Conservation (phyloP, 2,113 vertebrate genomes). For the Bubo bubo region DNA sequence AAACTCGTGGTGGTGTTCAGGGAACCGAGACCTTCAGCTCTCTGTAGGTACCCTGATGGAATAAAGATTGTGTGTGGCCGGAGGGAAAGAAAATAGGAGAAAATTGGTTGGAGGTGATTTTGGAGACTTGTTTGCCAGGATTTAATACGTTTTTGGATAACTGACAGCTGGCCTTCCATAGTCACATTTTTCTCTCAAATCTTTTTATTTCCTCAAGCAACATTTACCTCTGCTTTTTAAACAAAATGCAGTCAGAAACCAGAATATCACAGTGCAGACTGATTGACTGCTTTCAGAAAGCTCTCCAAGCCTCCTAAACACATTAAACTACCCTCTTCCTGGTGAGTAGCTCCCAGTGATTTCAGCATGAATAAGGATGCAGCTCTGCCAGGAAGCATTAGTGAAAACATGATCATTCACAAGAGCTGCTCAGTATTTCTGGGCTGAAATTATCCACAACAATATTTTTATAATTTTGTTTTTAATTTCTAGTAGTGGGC, state of each 20-base stretch:
- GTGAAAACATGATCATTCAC: not conserved
- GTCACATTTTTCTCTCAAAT: not conserved
- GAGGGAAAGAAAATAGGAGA: not conserved
- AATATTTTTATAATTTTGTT: not conserved
- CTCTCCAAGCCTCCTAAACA: constrained; percentile 18
- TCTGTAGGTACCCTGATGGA: not conserved
- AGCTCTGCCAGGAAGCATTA: constrained; percentile 29
- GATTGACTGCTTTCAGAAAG: constrained; percentile 46
- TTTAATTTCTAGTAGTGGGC: constrained; percentile 11
- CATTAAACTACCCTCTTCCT: not conserved
- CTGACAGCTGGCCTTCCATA: not conserved
- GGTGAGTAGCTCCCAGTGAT: not conserved
- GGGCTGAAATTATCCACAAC: constrained; percentile 2
- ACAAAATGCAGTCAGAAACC: not conserved
- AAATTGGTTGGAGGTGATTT: not conserved
- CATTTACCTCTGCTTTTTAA: constrained; percentile 38
- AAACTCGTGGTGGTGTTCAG: not conserved
- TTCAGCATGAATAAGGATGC: not conserved
- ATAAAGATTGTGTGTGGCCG: not conserved
- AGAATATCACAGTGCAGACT: constrained; percentile 2
- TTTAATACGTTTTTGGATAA: not conserved
- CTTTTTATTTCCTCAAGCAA: constrained; percentile 33
- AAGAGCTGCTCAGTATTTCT: not conserved
- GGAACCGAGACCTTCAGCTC: not conserved
- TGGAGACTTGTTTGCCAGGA: not conserved